A percentile compares a stretch with the other conserved stretches of the same genome.
These are phyloP conservation scores for Chrysoperla carnea DNA, from an alignment of 1,140 invertebrate species.

Conservation along the genomic window DNA sequence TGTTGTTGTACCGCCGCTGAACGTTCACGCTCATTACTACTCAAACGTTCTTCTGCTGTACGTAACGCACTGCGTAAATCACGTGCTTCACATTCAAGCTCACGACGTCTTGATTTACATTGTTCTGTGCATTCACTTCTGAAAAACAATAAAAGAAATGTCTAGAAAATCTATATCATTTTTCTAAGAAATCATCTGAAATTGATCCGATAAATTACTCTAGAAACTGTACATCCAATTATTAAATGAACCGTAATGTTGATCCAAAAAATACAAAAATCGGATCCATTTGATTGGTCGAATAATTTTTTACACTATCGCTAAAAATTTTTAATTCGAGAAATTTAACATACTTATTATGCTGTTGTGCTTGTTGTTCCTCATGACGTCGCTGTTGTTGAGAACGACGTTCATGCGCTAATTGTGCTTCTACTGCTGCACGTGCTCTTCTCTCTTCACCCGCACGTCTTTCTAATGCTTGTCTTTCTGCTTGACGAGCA, in stretches of 20 bases:
- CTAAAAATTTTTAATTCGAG: too few species aligned
- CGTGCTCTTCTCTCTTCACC: slow-evolving; percentile 68
- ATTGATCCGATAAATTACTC: too few species aligned
- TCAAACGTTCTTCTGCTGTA: slow-evolving; percentile 42
- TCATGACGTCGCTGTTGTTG: slow-evolving; percentile 21
- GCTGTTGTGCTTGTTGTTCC: slow-evolving; percentile 12
- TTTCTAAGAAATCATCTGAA: too few species aligned
- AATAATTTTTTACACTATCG: too few species aligned
- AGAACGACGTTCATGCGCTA: slow-evolving; percentile 44
- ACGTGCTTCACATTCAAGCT: slow-evolving; percentile 63
- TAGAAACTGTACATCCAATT: too few species aligned
- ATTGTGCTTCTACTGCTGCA: slow-evolving; percentile 53
- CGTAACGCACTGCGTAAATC: slow-evolving; percentile 57
- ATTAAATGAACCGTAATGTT: too few species aligned
- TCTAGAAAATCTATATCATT: neutral
- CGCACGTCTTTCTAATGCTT: slow-evolving; percentile 64
- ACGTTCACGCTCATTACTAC: slow-evolving; percentile 18
- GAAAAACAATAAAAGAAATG: slow-evolving; percentile 9
- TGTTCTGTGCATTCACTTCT: slow-evolving; percentile 53
- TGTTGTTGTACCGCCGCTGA: slow-evolving; percentile 36
- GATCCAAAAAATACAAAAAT: too few species aligned
- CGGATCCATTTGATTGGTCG: too few species aligned
- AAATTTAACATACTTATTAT: neutral
- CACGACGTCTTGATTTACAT: slow-evolving; percentile 53
- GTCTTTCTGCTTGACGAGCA: slow-evolving; percentile 59